A percentile compares a stretch with the other conserved stretches of the same genome.
Evolutionary conservation across 2,888 invertebrate genomes (phyloP).

Genomic region (Plagodis dolabraria): DNA sequence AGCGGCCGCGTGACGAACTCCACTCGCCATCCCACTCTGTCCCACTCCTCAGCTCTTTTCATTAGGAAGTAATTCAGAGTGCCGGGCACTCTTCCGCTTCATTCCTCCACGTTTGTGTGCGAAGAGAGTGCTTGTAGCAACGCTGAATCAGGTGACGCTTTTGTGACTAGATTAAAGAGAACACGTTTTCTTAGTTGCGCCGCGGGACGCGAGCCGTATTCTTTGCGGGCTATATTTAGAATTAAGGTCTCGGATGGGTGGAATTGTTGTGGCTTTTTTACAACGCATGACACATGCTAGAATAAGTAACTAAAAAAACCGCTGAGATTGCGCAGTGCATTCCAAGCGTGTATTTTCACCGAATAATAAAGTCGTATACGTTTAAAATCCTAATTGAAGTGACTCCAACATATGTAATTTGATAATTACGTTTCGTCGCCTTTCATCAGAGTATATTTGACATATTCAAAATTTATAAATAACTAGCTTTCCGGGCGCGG

Average conservation of each 20-base stretch:
- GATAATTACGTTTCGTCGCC: too few species aligned
- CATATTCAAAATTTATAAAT: too few species aligned
- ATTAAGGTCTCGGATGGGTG: conserved; percentile 59
- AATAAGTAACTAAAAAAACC: conserved; percentile 1
- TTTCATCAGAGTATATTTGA: too few species aligned
- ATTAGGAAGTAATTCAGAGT: conserved; percentile 85
- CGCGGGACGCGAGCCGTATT: conserved; percentile 53
- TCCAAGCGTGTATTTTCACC: conserved; percentile 4
- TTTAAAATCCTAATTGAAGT: too few species aligned
- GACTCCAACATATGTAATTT: too few species aligned
- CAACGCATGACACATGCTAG: conserved; percentile 11
- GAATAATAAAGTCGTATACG: too few species aligned
- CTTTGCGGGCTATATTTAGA: conserved; percentile 73
- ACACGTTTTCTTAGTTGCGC: conserved; percentile 72
- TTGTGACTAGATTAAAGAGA: conserved; percentile 84
- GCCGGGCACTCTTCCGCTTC: conserved; percentile 80
- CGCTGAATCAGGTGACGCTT: conserved; percentile 82
- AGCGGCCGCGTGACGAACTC: conserved; percentile 76
- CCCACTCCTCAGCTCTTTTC: conserved; percentile 81
- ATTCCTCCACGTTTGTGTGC: conserved; percentile 79
- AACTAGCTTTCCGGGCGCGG: too few species aligned
- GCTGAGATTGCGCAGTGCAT: conserved; percentile 2
- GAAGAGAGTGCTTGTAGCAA: conserved; percentile 71
- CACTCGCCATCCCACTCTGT: conserved; percentile 63
- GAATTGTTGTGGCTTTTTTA: conserved; percentile 37